Conservation (phyloP, 2,113 vertebrate species). For the Aix galericulata region DNA sequence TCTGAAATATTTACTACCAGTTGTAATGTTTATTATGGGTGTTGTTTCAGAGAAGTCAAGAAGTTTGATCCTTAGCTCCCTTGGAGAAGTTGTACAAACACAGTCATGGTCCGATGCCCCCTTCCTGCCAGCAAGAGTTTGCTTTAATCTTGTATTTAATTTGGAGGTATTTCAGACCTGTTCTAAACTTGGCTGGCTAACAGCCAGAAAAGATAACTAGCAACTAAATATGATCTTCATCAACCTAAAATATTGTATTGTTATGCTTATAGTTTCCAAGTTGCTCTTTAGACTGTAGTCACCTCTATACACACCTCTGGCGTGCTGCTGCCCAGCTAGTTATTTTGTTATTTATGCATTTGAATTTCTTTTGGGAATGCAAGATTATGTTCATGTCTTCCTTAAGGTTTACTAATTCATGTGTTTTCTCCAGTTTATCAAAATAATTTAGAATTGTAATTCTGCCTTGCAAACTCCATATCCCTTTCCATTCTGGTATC, state of each 20-base stretch:
- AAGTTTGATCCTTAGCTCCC: slow-evolving; percentile 53
- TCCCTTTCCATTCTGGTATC: background rate
- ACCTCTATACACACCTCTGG: background rate
- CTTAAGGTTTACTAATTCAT: background rate
- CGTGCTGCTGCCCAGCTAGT: background rate
- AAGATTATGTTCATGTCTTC: background rate
- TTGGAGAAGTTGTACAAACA: slow-evolving; percentile 34
- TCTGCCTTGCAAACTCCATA: background rate
- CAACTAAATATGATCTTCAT: background rate
- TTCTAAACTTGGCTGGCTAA: background rate
- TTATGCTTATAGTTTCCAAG: background rate
- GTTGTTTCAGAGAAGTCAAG: slow-evolving; percentile 46
- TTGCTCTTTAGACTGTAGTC: background rate
- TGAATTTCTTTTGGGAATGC: background rate
- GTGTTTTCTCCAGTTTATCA: background rate
- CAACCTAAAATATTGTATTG: background rate
- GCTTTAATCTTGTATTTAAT: slow-evolving; percentile 23
- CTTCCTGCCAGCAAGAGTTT: background rate
- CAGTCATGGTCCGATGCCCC: background rate
- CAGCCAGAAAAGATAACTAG: background rate
- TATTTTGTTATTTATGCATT: background rate
- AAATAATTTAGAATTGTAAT: background rate
- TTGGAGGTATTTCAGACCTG: background rate
- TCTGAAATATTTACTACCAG: slow-evolving; percentile 60
- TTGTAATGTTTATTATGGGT: slow-evolving; percentile 45